These are phyloP conservation scores for Panagrolaimus sp. DNA, from an alignment of 1,140 invertebrate genomes.

Conservation along the genomic window DNA sequence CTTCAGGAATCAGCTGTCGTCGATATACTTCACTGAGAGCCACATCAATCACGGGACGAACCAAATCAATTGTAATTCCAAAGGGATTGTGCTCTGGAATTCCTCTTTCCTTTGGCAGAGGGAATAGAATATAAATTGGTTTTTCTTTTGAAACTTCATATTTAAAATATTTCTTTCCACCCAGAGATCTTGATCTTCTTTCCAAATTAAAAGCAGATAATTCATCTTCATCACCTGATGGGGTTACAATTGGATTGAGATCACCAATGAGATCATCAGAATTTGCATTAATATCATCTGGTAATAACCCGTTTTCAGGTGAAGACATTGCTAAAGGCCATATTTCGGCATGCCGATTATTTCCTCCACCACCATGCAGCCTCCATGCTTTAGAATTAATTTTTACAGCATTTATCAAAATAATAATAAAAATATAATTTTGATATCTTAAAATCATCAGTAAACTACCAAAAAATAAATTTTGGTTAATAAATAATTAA, in stretches of 20 bases:
- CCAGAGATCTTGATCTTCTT: not conserved
- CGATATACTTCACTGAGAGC: slow-evolving; percentile 31
- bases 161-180: not conserved
- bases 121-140: slow-evolving; percentile 54
- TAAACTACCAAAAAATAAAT: too few relatives aligned
- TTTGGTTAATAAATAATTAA: too few relatives aligned
- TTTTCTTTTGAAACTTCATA: slow-evolving; percentile 27
- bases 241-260: not conserved
- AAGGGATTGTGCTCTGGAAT: slow-evolving; percentile 48
- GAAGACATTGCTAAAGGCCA: not conserved
- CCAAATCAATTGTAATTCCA: slow-evolving; percentile 41
- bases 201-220: not conserved
- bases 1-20: slow-evolving; percentile 35
- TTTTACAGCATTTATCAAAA: too few relatives aligned
- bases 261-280: not conserved
- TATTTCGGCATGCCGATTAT: not conserved
- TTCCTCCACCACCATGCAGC: too few relatives aligned
- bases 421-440: too few relatives aligned
- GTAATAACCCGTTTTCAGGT: not conserved
- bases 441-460: too few relatives aligned
- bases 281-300: not conserved
- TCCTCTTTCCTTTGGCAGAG: slow-evolving; percentile 37
- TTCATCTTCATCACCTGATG: not conserved
- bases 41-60: slow-evolving; percentile 49
- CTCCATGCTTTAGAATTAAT: too few relatives aligned